Evolutionary conservation across 1,140 invertebrate species (phyloP).

Genomic region (Streblospio benedicti): DNA sequence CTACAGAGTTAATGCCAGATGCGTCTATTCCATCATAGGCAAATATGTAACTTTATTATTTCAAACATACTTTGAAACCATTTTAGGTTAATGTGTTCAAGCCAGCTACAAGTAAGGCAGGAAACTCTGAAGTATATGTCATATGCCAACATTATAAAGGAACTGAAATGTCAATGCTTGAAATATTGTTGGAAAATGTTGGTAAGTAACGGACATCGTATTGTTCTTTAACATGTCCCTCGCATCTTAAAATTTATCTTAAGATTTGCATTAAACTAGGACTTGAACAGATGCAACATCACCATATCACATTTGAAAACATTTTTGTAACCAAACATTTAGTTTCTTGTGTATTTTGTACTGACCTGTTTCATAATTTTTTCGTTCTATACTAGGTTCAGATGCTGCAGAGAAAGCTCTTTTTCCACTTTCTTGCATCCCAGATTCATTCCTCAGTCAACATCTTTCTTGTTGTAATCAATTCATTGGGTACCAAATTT

Average conservation of each 20-base stretch:
- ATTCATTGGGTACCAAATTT: conserved; percentile 27
- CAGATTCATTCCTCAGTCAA: conserved; percentile 59
- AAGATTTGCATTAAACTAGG: not conserved
- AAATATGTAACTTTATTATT: not conserved
- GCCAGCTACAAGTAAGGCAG: conserved; percentile 80
- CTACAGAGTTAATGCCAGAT: not conserved
- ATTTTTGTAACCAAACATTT: too few species aligned
- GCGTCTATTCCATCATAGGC: not conserved
- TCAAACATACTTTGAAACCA: not conserved
- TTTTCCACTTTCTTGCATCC: conserved; percentile 57
- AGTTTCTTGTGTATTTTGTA: too few species aligned
- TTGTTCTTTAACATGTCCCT: not conserved
- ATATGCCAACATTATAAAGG: conserved; percentile 64
- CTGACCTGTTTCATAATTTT: too few species aligned
- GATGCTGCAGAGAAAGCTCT: conserved; percentile 44
- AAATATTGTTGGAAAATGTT: not conserved
- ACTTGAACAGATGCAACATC: not conserved
- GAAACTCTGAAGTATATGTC: conserved; percentile 88
- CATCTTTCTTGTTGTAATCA: conserved; percentile 53
- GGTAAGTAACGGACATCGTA: conserved; percentile 1
- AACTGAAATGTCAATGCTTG: conserved; percentile 35
- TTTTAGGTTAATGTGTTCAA: conserved; percentile 61
- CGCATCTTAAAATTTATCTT: not conserved
- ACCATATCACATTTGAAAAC: conserved; percentile 6
- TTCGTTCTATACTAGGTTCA: conserved; percentile 12